A percentile compares a stretch with the other conserved stretches of the same genome.
Conservation (phyloP, 2,797 vertebrate species). For the Ptychobarbus kaznakovi region DNA sequence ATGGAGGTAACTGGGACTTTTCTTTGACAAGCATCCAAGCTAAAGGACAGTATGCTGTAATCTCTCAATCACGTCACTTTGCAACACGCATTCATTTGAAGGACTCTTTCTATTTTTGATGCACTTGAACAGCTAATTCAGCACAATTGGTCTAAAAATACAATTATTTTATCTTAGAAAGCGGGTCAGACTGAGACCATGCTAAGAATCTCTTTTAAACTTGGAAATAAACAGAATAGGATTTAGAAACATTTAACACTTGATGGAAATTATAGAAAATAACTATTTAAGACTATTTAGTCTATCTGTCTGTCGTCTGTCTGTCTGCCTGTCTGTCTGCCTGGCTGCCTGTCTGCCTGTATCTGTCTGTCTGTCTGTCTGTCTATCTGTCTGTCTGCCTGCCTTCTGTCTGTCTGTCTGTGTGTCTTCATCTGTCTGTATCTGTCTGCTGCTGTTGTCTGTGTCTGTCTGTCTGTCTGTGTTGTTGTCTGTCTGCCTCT, state of each 20-base stretch:
- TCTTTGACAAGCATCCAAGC: not conserved
- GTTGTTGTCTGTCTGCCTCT: too few relatives aligned
- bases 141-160: not conserved
- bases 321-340: too few relatives aligned
- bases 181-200: not conserved
- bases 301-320: too few relatives aligned
- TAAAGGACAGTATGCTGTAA: not conserved
- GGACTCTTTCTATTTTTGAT: not conserved
- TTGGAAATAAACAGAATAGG: not conserved
- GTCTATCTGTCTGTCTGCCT: too few relatives aligned
- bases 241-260: not conserved
- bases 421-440: too few relatives aligned
- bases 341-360: too few relatives aligned
- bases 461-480: too few relatives aligned
- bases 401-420: too few relatives aligned
- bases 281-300: not conserved
- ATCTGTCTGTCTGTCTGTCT: too few relatives aligned
- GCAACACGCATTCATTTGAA: not conserved
- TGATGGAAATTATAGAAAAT: not conserved
- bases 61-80: not conserved
- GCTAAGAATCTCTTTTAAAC: not conserved
- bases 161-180: not conserved
- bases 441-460: too few relatives aligned
- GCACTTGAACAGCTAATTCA: not conserved
- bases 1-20: conserved; percentile 57